These are phyloP conservation scores for Timandra comae DNA, from an alignment of 2,888 invertebrate species.

Conservation along the genomic window DNA sequence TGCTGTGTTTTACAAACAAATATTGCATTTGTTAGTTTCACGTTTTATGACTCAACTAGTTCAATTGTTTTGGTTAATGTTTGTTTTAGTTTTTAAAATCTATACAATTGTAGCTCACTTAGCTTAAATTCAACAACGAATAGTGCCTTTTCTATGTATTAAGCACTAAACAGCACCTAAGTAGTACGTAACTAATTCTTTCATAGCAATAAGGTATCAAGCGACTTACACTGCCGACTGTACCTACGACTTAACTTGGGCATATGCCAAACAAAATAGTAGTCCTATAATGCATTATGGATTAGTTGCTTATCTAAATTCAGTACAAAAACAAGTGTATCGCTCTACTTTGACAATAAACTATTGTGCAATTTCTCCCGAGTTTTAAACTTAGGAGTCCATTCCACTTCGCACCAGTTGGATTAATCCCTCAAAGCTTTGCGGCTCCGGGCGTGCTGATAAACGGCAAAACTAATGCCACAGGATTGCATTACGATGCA, in stretches of 20 bases:
- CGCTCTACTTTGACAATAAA: conserved; percentile 28
- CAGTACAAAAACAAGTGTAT: conserved; percentile 31
- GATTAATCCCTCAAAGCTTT: conserved; percentile 74
- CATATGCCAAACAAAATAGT: conserved; percentile 34
- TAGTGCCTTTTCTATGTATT: no score
- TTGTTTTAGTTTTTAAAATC: no score
- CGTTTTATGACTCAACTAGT: no score
- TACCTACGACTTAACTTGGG: conserved; percentile 33
- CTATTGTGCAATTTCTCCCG: conserved; percentile 29
- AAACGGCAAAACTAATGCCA: conserved; percentile 70
- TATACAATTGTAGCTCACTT: no score
- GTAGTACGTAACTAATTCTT: no score
- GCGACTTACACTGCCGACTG: conserved; percentile 6
- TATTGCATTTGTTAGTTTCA: conserved; percentile 49
- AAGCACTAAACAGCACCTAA: no score
- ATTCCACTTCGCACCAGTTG: conserved; percentile 44
- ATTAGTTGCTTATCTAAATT: conserved; percentile 40
- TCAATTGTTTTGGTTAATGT: no score
- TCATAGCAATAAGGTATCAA: neutral
- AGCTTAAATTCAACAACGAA: no score
- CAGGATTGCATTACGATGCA: conserved; percentile 71
- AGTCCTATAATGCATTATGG: conserved; percentile 44
- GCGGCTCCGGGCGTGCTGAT: conserved; percentile 59
- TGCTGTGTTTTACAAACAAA: conserved; percentile 62
- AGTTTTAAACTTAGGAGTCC: conserved; percentile 44